Evolutionary conservation across 2,888 invertebrate species (phyloP), one percentile per base, ranked within the genome.

Genomic region (Julus scandinavius): DNA sequence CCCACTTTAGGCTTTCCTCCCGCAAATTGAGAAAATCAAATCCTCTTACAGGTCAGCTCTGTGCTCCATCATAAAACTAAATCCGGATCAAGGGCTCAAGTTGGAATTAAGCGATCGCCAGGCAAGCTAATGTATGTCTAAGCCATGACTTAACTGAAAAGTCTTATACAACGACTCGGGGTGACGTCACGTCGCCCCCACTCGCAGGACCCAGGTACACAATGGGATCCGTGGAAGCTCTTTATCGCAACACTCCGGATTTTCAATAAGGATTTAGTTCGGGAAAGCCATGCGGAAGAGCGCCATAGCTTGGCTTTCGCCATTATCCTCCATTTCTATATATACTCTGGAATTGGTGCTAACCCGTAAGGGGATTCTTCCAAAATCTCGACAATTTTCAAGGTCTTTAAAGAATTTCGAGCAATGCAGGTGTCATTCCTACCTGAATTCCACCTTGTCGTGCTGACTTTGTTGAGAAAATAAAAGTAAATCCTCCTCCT

Each of bases 31-130:
- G 58, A 58, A 58, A 84, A 84, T 40, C 13, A 84, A 84, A 84
- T 84, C 84, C 84, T 84, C 84, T 84, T 84, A 84, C 84, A 38
- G 84, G 84, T 84, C 84, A 84, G 45, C 84, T 84, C 41, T 84
- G 45, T 84, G 84, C 84, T 84, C 45, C 84, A 38, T 84, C 84
- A 84, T 40, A 84, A 84, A 84, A 84, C 58, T 84, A 84, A 84
- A 84, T 45, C 84, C 84, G 41, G 84, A 84, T 84, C 45, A 84
- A 84, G 45, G 17, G 84, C 84, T 84, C 84, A 29, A 84, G 84
- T 29, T 84, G 84, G 84, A 45, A 84, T 84, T 84, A 84, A 84
- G 41, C 45, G 84, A 41, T 84, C 84, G 84, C 45, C 58, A n/a
- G 84, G 38, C 84, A 15, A 84, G 45, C 84, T 40, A 41, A 84